These are phyloP conservation scores for Leptinotarsa juncta DNA, from an alignment of 2,888 invertebrate species.

Conservation along the genomic window DNA sequence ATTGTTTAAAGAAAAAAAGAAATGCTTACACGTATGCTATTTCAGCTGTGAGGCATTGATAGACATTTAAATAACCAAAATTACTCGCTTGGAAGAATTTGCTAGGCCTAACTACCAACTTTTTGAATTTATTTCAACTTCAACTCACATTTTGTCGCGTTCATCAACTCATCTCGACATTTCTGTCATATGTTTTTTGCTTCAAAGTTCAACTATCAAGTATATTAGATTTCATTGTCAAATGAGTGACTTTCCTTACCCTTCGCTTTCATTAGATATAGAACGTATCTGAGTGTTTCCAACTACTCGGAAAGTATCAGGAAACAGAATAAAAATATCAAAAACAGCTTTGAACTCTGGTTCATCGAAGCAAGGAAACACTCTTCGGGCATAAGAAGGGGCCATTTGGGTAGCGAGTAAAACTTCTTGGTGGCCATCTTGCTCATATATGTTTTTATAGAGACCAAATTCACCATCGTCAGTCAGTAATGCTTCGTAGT, in stretches of 20 bases:
- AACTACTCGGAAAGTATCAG: conserved; percentile 1
- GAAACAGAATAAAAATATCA: conserved; percentile 58
- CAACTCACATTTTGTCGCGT: too few relatives aligned
- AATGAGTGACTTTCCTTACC: background rate
- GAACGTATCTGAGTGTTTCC: conserved; percentile 11
- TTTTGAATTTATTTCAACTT: too few relatives aligned
- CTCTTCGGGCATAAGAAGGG: conserved; percentile 67
- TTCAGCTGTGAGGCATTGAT: too few relatives aligned
- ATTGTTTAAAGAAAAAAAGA: too few relatives aligned
- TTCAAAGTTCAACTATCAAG: background rate
- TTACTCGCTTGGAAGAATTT: too few relatives aligned
- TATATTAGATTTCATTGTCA: background rate
- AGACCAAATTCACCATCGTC: conserved; percentile 3
- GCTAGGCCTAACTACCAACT: too few relatives aligned
- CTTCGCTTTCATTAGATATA: background rate
- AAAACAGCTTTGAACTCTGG: conserved; percentile 81
- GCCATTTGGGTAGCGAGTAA: conserved; percentile 16
- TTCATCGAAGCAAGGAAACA: conserved; percentile 84
- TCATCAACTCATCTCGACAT: too few relatives aligned
- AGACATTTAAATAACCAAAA: too few relatives aligned
- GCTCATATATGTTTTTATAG: background rate
- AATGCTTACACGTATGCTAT: too few relatives aligned
- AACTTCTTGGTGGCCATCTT: background rate
- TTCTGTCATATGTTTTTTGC: background rate
- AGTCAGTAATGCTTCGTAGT: conserved; percentile 7